Base-by-base conservation (phyloP, 2,113 vertebrate genomes). In the Glaucomys volans region DNA sequence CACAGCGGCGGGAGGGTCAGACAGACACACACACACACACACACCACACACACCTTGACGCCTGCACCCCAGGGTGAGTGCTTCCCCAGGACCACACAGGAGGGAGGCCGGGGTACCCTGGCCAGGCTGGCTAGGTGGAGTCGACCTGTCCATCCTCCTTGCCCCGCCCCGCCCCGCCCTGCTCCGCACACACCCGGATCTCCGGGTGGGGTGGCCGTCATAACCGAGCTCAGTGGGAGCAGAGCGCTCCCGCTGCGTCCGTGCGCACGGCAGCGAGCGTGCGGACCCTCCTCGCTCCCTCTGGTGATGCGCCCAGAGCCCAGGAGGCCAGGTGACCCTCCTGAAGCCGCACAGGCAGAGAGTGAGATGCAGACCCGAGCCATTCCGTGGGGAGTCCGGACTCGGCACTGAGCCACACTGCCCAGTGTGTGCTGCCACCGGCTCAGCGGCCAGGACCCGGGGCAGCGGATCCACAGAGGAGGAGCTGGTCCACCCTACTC, bases 141-240 rank as follows among this genome's bases (percentile, higher is more conserved):
- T 1, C 14, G 18, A 18, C 0, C 0, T 5, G 44, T 37, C 62
- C 16, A 5, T 77, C 35, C 24, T 1, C 22, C 22, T 35, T 5
- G 10, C 42, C 40, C 9, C 35, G 9, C 24, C 71, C 4, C 22
- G 9, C 24, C 71, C 4, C 22, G 24, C 7, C 67, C 54, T 69
- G 35, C 40, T 74, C 47, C 2, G 18, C 6, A 47, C 52, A 83
- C 11, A 20, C 50, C 17, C 66, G 3, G 59, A 11, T 62, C 59
- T 28, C 24, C 44, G 44, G n/a, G n/a, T 9, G 44, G 44, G 59
- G 24, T 62, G 24, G 9, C 4, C 13, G 2, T 5, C 30, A 32
- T 32, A 20, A 30, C 30, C 35, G 17, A 4, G 2, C 17, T 17
- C 50, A 8, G 62, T 5, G 11, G 32, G 2, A 2, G 17, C 4